Evolutionary conservation across 2,113 vertebrate species (phyloP).

Genomic region (Leucoraja erinaceus): DNA sequence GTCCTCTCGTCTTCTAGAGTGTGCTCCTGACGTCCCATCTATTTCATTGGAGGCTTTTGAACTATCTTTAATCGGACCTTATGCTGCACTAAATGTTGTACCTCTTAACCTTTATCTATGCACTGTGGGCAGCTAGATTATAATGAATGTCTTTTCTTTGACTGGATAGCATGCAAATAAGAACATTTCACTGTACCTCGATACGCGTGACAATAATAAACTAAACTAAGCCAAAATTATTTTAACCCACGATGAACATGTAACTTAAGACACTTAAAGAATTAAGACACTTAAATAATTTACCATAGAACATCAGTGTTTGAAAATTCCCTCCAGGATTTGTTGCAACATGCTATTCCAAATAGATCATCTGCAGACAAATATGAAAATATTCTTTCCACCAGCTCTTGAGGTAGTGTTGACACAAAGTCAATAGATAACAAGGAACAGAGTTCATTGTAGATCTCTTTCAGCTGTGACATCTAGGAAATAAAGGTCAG

Average conservation of each 20-base stretch:
- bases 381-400: conserved; percentile 35
- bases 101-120: too few species aligned
- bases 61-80: too few species aligned
- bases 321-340: conserved; percentile 24
- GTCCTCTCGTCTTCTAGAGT: too few species aligned
- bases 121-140: too few species aligned
- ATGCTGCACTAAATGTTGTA: too few species aligned
- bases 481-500: conserved; percentile 3
- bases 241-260: background rate
- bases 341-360: conserved; percentile 7
- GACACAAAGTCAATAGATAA: conserved; percentile 27
- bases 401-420: conserved; percentile 18
- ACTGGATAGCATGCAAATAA: too few species aligned
- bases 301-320: conserved; percentile 31
- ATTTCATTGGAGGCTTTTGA: too few species aligned
- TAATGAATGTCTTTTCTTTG: too few species aligned
- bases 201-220: too few species aligned
- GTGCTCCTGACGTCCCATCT: too few species aligned
- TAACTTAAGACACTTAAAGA: background rate
- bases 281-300: background rate
- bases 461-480: background rate
- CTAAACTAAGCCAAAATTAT: background rate
- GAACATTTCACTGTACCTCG: too few species aligned
- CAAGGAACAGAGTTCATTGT: background rate
- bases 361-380: conserved; percentile 1